Percentiles rank a stretch among this genome's conserved stretches.
Evolutionary conservation across 1,140 invertebrate genomes (phyloP).

Genomic region (Hycleus cichorii): DNA sequence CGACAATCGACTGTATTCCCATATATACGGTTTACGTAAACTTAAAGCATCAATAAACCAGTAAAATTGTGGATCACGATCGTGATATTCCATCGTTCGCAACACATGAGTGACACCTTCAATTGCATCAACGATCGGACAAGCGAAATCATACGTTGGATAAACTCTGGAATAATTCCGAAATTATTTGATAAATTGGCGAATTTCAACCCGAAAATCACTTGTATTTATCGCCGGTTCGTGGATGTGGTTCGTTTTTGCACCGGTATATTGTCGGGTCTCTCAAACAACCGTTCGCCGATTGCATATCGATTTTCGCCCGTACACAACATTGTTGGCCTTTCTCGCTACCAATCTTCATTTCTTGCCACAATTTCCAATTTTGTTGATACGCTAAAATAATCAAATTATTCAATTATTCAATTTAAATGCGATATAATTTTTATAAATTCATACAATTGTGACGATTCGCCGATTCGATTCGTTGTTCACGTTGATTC

Average conservation of each 20-base stretch:
- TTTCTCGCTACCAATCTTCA: conserved; percentile 71
- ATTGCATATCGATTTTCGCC: conserved; percentile 97
- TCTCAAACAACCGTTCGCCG: conserved; percentile 91
- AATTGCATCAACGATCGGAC: conserved; percentile 96
- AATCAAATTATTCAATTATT: neutral
- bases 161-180: conserved; percentile 70
- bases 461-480: conserved; percentile 78
- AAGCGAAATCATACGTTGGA: conserved; percentile 99
- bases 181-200: neutral
- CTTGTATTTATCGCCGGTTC: conserved; percentile 95
- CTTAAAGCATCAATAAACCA: conserved; percentile 89
- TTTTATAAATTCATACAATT: conserved; percentile 58
- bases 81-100: conserved; percentile 97
- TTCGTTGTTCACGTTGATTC: conserved; percentile 81
- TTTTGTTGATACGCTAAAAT: conserved; percentile 75
- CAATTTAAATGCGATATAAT: conserved; percentile 4
- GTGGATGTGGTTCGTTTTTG: conserved; percentile 88
- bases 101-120: conserved; percentile 97
- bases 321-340: conserved; percentile 55
- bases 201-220: conserved; percentile 6
- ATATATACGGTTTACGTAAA: conserved; percentile 87
- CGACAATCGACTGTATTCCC: conserved; percentile 84
- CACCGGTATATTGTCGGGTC: conserved; percentile 99
- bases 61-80: conserved; percentile 95
- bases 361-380: conserved; percentile 88